Evolutionary conservation across 2,113 vertebrate genomes (phyloP).

Genomic region (Rhinolophus sinicus): DNA sequence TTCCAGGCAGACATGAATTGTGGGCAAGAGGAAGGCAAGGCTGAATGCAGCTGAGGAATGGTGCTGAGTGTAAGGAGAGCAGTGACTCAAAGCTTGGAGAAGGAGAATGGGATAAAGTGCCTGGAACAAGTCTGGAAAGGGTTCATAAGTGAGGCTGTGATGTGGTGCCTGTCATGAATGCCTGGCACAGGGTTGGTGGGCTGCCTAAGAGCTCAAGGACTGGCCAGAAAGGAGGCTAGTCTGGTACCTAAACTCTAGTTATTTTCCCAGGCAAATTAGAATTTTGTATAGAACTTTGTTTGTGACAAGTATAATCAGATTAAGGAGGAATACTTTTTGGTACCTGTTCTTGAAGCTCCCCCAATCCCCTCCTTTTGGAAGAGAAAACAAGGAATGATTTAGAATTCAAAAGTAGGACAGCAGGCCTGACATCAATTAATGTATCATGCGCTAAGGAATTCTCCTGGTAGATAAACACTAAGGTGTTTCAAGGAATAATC

Average conservation of each 20-base stretch:
- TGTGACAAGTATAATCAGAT: slow-evolving; percentile 46
- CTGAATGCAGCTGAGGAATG: background rate
- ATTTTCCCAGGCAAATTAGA: slow-evolving; percentile 56
- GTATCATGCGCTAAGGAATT: slow-evolving; percentile 64
- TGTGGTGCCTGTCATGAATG: background rate
- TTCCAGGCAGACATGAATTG: background rate
- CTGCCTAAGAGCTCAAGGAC: background rate
- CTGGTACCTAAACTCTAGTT: background rate
- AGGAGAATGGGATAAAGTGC: background rate
- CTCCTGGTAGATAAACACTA: slow-evolving; percentile 62
- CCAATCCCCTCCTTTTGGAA: background rate
- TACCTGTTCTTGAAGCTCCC: background rate
- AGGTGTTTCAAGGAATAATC: slow-evolving; percentile 68
- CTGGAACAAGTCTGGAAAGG: background rate
- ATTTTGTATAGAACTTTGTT: slow-evolving; percentile 55
- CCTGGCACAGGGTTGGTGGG: accelerated
- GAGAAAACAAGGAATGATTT: slow-evolving; percentile 46
- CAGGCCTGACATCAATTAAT: slow-evolving; percentile 76
- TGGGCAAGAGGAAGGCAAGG: background rate
- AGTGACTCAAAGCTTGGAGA: background rate
- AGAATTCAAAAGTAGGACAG: slow-evolving; percentile 65
- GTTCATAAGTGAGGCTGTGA: background rate
- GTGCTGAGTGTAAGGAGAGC: background rate
- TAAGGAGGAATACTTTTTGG: slow-evolving; percentile 26
- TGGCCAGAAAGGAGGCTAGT: background rate